Evolutionary conservation across 2,888 invertebrate genomes (phyloP).

Genomic region (Lasioglossum pauxillum): DNA sequence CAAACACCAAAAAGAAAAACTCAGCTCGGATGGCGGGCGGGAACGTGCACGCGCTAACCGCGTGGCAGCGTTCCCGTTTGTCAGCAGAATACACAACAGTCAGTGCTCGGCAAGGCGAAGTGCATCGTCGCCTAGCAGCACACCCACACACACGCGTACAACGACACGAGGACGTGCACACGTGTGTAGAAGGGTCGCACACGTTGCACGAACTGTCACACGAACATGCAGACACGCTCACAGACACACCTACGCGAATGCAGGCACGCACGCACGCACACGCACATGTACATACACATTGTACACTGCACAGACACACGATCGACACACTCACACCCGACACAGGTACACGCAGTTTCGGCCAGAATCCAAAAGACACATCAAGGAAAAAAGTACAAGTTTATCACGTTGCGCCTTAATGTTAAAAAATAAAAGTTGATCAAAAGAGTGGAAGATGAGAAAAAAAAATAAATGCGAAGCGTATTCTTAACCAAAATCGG

Average conservation of each 20-base stretch:
- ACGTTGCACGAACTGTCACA: not conserved
- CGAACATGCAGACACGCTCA: not conserved
- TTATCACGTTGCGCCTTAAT: conserved; percentile 84
- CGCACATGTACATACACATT: conserved; percentile 45
- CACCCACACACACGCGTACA: conserved; percentile 74
- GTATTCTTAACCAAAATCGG: conserved; percentile 84
- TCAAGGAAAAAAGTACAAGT: conserved; percentile 84
- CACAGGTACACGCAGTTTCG: conserved; percentile 79
- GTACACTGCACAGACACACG: conserved; percentile 27
- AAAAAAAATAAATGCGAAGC: conserved; percentile 72
- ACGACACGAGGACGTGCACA: conserved; percentile 49
- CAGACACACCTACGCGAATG: not conserved
- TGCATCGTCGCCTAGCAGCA: conserved; percentile 68
- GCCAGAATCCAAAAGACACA: conserved; percentile 84
- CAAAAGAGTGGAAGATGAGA: conserved; percentile 77
- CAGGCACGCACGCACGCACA: conserved; percentile 15
- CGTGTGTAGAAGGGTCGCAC: conserved; percentile 14
- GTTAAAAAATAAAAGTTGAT: conserved; percentile 84
- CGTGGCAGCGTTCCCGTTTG: conserved; percentile 33
- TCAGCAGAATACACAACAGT: conserved; percentile 62
- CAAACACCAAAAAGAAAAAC: conserved; percentile 76
- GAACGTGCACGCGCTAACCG: conserved; percentile 28
- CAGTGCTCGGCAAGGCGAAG: conserved; percentile 70
- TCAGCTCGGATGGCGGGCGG: conserved; percentile 61
- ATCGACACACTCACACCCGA: conserved; percentile 55